A percentile compares a stretch with the other conserved stretches of the same genome.
Evolutionary conservation across 1,140 invertebrate species (phyloP).

Genomic region (Drosophila mojavensis): DNA sequence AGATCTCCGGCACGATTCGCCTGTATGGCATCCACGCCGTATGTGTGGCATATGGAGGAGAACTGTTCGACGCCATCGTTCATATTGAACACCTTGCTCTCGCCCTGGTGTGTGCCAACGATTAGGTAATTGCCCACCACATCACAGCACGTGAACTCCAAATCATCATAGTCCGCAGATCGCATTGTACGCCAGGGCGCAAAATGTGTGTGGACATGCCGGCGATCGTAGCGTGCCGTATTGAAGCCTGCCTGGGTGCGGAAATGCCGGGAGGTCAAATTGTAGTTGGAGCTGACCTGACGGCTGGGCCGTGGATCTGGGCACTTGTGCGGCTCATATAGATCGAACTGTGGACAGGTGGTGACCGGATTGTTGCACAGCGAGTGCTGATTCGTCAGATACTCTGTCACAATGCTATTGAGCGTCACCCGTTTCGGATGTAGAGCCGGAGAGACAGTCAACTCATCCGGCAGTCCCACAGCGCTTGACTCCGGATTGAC

Average conservation of each 20-base stretch:
- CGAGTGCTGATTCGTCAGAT: slow-evolving; percentile 97
- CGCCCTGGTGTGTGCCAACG: slow-evolving; percentile 94
- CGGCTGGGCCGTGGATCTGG: slow-evolving; percentile 92
- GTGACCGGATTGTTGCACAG: slow-evolving; percentile 96
- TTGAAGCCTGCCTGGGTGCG: slow-evolving; percentile 86
- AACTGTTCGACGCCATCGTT: slow-evolving; percentile 91
- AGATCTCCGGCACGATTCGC: slow-evolving; percentile 89
- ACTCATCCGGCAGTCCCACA: slow-evolving; percentile 41
- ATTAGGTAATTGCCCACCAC: slow-evolving; percentile 90
- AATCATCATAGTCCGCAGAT: slow-evolving; percentile 89
- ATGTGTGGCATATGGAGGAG: slow-evolving; percentile 92
- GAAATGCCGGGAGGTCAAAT: slow-evolving; percentile 88
- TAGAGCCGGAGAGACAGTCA: slow-evolving; percentile 39
- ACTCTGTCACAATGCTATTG: slow-evolving; percentile 97
- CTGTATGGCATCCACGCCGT: slow-evolving; percentile 91
- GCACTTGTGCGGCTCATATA: slow-evolving; percentile 96
- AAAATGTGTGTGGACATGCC: slow-evolving; percentile 95
- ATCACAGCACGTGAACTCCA: slow-evolving; percentile 91
- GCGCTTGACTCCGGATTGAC: slow-evolving; percentile 51
- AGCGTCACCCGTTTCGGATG: slow-evolving; percentile 88
- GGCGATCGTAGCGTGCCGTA: slow-evolving; percentile 88
- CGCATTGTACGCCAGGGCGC: slow-evolving; percentile 93
- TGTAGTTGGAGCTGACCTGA: slow-evolving; percentile 88
- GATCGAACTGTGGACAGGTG: slow-evolving; percentile 95
- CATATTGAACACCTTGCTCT: slow-evolving; percentile 94